Base-by-base conservation (phyloP, 2,888 invertebrate genomes). In the Lepidochrysops patricia region DNA sequence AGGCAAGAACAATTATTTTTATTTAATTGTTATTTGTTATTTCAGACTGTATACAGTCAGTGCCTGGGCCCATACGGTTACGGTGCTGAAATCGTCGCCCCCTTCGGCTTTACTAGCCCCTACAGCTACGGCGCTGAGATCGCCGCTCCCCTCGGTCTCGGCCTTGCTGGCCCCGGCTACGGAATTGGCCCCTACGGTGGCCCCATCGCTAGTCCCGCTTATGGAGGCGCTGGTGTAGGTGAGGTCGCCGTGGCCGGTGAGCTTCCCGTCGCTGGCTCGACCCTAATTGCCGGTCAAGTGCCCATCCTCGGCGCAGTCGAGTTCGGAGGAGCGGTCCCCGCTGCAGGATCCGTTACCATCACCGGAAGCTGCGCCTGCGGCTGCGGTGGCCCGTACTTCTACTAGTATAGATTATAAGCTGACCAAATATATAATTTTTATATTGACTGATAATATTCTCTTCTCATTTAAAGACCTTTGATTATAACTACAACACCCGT, bases 241-340 rank as follows among this genome's bases (percentile, higher is more conserved):
- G 61, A 71, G 15, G 60, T 72, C 13, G 62, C 60, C 1, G 68
- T 71, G 23, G 62, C 57, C 27, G 69, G 74, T 9, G 71, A 75
- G 62, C 66, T 75, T 62, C 69, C 66, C 9, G 68, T 76, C 13
- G 64, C 63, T 56, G 76, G 76, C 19, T 66, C 61, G n/a, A 73
- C 74, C 2, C 63, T 68, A 6, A 67, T 75, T 26, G 66, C 67
- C n/a, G 73, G 74, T 35, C 68, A 69, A 56, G 71, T 75, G 12
- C 74, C 75, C 3, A 72, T 74, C 61, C 67, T 70, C 43, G 72
- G 76, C 5, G 67, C 70, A 25, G 74, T 75, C 7, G 62, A 67
- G 26, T 74, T 79, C 64, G 68, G 77, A 19, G 81, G 70, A 2
- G 60, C 64, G 19, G 59, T 70, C 1, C 69, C 71, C 49, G 75